Conservation (phyloP, 2,888 invertebrate species). For the Dicranocentrus wangi region DNA sequence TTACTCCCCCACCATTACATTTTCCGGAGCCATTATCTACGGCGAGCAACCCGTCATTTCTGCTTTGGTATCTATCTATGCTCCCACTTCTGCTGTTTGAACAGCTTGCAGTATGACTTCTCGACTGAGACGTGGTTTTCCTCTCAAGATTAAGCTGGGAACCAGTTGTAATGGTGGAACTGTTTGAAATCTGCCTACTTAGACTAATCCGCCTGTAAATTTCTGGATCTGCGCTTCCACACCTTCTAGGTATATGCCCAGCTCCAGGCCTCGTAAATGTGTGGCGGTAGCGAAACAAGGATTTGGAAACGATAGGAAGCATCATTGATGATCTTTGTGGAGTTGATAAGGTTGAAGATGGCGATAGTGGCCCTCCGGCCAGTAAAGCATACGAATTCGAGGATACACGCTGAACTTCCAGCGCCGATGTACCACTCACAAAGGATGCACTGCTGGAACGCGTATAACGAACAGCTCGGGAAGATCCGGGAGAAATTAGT, state of each 20-base stretch:
- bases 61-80: slow-evolving; percentile 59
- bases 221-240: slow-evolving; percentile 71
- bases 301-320: slow-evolving; percentile 50
- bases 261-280: slow-evolving; percentile 19
- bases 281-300: slow-evolving; percentile 54
- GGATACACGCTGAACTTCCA: slow-evolving; percentile 37
- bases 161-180: slow-evolving; percentile 26
- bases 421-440: slow-evolving; percentile 26
- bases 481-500: slow-evolving; percentile 52
- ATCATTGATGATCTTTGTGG: slow-evolving; percentile 43
- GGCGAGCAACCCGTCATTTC: not conserved
- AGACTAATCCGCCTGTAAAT: slow-evolving; percentile 46
- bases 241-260: slow-evolving; percentile 51
- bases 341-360: not conserved
- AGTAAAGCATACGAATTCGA: slow-evolving; percentile 34
- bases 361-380: slow-evolving; percentile 31
- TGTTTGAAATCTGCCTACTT: slow-evolving; percentile 44
- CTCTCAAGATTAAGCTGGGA: slow-evolving; percentile 37
- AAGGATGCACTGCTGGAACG: slow-evolving; percentile 47
- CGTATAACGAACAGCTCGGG: slow-evolving; percentile 50
- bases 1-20: slow-evolving; percentile 11
- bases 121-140: slow-evolving; percentile 20
- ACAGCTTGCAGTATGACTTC: slow-evolving; percentile 54
- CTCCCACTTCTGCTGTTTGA: slow-evolving; percentile 69
- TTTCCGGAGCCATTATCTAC: slow-evolving; percentile 1